These are phyloP conservation scores for Eristalinus sepulchralis DNA, from an alignment of 2,888 invertebrate genomes.

Conservation along the genomic window DNA sequence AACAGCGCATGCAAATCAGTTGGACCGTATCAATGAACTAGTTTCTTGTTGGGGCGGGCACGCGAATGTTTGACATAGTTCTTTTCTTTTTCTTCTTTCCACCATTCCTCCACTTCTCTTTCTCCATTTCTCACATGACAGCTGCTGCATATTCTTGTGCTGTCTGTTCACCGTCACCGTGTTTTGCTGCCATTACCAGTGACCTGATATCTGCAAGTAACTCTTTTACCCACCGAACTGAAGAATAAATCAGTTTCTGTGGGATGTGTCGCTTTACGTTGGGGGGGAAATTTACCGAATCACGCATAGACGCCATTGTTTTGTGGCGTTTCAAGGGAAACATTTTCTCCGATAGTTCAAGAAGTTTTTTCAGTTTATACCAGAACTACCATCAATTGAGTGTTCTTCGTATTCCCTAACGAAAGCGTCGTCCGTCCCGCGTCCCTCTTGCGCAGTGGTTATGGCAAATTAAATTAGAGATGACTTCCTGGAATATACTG, in stretches of 20 bases:
- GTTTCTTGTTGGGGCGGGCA: slow-evolving; percentile 50
- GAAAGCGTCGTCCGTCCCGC: neutral
- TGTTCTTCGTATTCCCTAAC: slow-evolving; percentile 35
- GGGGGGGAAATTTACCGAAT: neutral
- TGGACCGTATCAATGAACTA: slow-evolving; percentile 63
- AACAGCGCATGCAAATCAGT: slow-evolving; percentile 63
- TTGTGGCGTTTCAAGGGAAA: neutral
- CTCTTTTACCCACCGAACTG: slow-evolving; percentile 57
- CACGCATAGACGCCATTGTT: neutral
- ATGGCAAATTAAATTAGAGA: slow-evolving; percentile 25
- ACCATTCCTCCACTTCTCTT: neutral
- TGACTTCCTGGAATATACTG: slow-evolving; percentile 10
- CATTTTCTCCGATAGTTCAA: neutral
- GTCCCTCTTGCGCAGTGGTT: neutral
- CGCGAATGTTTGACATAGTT: slow-evolving; percentile 62
- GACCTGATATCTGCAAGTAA: slow-evolving; percentile 51
- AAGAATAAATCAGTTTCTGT: slow-evolving; percentile 35
- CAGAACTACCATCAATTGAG: neutral
- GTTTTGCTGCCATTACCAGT: slow-evolving; percentile 15
- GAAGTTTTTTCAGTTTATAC: neutral
- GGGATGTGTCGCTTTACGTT: slow-evolving; percentile 3
- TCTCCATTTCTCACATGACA: neutral
- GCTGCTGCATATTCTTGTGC: neutral
- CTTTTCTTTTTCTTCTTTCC: slow-evolving; percentile 19
- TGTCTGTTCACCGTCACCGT: neutral